phyloP scores from a whole-genome alignment of 2,113 vertebrate genomes.

The Chlamydotis undulata region DNA sequence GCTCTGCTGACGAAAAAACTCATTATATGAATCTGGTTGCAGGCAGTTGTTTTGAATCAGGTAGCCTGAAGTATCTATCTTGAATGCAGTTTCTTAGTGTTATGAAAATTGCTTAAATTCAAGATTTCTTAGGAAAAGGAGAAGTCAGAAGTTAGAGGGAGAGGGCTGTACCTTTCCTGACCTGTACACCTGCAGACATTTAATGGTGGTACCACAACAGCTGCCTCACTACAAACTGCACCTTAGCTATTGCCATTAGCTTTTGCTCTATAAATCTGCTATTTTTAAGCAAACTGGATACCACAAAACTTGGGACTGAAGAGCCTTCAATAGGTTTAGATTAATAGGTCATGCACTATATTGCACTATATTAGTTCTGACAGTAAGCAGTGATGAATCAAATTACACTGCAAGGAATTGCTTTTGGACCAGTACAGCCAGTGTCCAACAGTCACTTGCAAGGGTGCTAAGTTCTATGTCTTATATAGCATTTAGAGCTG shows the following conservation, averaged over 20 bases:
- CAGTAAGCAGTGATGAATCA: not conserved
- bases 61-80: not conserved
- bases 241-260: not conserved
- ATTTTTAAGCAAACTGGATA: not conserved
- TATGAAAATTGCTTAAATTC: not conserved
- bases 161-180: not conserved
- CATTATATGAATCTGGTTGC: not conserved
- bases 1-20: not conserved
- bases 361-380: not conserved
- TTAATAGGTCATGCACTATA: not conserved
- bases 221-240: not conserved
- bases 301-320: not conserved
- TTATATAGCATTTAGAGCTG: not conserved
- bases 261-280: not conserved
- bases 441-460: not conserved
- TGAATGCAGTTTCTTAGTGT: not conserved
- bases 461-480: not conserved
- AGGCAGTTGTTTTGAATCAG: not conserved
- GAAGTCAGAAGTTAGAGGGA: not conserved
- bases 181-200: not conserved
- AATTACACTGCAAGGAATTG: not conserved
- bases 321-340: not conserved
- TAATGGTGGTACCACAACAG: not conserved
- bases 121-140: not conserved
- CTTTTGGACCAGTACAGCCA: not conserved